Base-by-base conservation (phyloP, 1,140 invertebrate genomes). In the Zaprionus gabonicus region DNA sequence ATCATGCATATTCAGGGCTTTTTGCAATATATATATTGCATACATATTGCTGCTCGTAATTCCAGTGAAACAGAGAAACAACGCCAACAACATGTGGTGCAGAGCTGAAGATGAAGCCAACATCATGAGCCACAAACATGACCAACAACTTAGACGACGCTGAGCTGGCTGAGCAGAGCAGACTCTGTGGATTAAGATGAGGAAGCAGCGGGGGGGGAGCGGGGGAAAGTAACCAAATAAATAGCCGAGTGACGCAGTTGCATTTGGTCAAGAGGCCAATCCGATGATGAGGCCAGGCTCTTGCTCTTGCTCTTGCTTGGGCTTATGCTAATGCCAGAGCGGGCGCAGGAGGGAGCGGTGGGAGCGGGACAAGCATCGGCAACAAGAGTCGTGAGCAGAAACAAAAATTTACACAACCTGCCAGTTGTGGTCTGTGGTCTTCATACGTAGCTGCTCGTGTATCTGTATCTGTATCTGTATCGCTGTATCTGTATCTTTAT, bases 51-150 rank as follows among this genome's bases (percentile, higher is more conserved):
- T 51, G 12, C 12, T 51, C 46, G 46, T 71, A 79, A 80, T 74
- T 86, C 80, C 76, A 76, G 31, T 13, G 62, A 79, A 83, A 74
- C 79, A 82, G 59, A 7, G 2, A 44, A 44, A 44, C 41, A 44
- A 70, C 64, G 62, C 46, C 38, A 34, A 17, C 70, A 63, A 46
- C 41, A 64, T 31, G 44, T 31, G 12, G 25, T 49, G 56, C 23
- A 25, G 62, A 76, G 76, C 53, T 81, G 76, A 81, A 79, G 76
- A 78, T n/a, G n/a, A 69, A 86, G 69, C 71, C 79, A 86, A 17
- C n/a, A 87, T 82, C 80, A 86, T 87, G 80, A 71, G 77, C 76
- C 67, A 82, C 82, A 71, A 82, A 78, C 80, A 74, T 87, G 83
- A 76, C 46, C 63, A 71, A 66, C 78, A 71, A 53, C 65, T 62